Evolutionary conservation across 2,797 vertebrate species (phyloP).

Genomic region (Neosalanx taihuensis): DNA sequence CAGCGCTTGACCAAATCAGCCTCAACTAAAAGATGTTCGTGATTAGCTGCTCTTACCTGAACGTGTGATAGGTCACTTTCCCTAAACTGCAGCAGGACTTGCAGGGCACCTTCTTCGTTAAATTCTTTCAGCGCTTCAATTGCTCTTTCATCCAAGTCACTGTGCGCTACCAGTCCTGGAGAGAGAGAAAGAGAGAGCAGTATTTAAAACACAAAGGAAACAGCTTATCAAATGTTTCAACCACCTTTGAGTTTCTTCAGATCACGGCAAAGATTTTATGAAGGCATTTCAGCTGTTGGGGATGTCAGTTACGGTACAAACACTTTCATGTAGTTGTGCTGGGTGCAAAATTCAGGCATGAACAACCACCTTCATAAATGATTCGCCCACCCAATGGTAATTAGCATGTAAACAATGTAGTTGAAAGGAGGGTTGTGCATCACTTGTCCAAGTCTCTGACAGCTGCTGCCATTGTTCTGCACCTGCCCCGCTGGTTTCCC

Average conservation of each 20-base stretch:
- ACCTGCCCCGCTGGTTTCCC: slow-evolving; percentile 52
- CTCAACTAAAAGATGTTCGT: background rate
- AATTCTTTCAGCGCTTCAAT: slow-evolving; percentile 98
- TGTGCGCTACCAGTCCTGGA: slow-evolving; percentile 92
- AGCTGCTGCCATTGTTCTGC: slow-evolving; percentile 62
- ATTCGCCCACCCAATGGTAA: background rate
- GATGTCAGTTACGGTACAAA: background rate
- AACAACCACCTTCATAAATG: too few relatives aligned
- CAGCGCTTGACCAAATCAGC: background rate
- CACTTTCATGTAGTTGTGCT: too few relatives aligned
- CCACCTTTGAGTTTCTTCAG: slow-evolving; percentile 12
- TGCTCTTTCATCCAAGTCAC: slow-evolving; percentile 96
- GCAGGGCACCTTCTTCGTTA: slow-evolving; percentile 94
- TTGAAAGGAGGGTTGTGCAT: slow-evolving; percentile 26
- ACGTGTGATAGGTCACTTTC: slow-evolving; percentile 98
- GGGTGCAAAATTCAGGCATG: background rate
- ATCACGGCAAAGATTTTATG: slow-evolving; percentile 16
- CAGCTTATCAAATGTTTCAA: background rate
- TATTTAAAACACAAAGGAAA: background rate
- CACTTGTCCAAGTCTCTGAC: slow-evolving; percentile 60
- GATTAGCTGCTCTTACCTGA: slow-evolving; percentile 76
- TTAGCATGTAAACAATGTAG: slow-evolving; percentile 32
- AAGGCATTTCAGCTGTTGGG: background rate
- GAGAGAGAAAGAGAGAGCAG: slow-evolving; percentile 28
- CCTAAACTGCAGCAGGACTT: slow-evolving; percentile 96